phyloP scores from a whole-genome alignment of 2,797 vertebrate genomes.

The Acomys russatus region DNA sequence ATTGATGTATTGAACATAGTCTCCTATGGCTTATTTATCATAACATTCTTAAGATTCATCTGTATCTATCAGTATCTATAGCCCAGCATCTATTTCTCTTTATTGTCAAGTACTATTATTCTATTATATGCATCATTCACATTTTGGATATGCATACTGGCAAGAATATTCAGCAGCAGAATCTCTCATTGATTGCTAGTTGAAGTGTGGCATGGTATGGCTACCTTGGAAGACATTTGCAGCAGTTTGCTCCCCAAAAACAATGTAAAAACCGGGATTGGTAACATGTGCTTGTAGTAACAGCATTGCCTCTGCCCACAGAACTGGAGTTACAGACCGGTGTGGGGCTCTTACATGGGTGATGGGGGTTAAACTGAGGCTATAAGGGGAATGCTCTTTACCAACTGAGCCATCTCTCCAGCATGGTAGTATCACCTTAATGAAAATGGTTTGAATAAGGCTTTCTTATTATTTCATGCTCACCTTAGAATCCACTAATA shows the following conservation, averaged over 20 bases:
- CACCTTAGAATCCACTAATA: conserved; percentile 20
- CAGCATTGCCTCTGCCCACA: neutral
- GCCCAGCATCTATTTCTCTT: neutral
- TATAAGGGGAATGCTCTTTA: neutral
- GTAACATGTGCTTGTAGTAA: neutral
- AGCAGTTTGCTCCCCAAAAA: neutral
- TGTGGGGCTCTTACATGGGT: neutral
- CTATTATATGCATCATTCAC: neutral
- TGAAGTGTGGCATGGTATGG: neutral
- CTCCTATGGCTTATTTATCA: conserved; percentile 5
- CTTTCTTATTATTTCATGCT: neutral
- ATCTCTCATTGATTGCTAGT: neutral
- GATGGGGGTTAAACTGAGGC: neutral
- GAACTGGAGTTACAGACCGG: neutral
- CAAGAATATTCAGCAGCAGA: neutral
- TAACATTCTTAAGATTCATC: conserved; percentile 12
- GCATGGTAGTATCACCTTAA: neutral
- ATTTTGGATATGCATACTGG: neutral
- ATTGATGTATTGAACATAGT: conserved; percentile 24
- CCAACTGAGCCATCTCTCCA: neutral
- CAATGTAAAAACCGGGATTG: neutral
- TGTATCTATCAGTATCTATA: neutral
- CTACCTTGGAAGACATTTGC: neutral
- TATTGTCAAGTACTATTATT: conserved; percentile 31
- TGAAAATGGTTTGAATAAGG: neutral